These are phyloP conservation scores for Cetonia aurata DNA, from an alignment of 2,888 invertebrate species.

Conservation along the genomic window DNA sequence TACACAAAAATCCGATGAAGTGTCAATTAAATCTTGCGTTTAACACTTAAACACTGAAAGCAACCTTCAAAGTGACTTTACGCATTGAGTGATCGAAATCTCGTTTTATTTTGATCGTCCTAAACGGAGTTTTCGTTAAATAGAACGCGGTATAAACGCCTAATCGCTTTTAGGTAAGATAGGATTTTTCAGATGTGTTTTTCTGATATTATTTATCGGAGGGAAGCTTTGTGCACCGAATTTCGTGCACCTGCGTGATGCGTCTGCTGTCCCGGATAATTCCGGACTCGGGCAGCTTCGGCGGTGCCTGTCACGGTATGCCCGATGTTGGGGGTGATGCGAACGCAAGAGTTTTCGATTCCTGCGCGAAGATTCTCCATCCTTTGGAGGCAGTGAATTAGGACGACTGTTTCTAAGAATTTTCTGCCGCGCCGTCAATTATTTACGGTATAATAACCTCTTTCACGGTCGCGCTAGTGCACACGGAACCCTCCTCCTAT, in stretches of 20 bases:
- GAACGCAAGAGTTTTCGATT: conserved; percentile 9
- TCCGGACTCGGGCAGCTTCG: conserved; percentile 49
- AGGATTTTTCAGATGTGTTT: too few relatives aligned
- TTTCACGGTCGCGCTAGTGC: too few relatives aligned
- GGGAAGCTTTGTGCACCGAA: conserved; percentile 2
- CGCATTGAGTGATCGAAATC: too few relatives aligned
- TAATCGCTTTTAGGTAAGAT: too few relatives aligned
- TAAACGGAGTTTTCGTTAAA: too few relatives aligned
- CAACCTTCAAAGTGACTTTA: too few relatives aligned
- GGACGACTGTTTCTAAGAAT: conserved; percentile 6
- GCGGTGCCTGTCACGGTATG: neutral
- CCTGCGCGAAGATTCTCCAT: conserved; percentile 20
- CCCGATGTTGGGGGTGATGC: neutral
- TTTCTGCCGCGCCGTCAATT: neutral
- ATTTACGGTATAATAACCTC: too few relatives aligned
- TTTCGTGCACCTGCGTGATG: conserved; percentile 37
- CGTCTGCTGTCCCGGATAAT: conserved; percentile 48
- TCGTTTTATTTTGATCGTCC: too few relatives aligned
- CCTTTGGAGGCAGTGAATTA: neutral
- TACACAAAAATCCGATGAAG: neutral
- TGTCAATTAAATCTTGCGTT: too few relatives aligned
- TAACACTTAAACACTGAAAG: too few relatives aligned
- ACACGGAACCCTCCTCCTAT: too few relatives aligned
- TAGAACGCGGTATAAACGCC: too few relatives aligned
- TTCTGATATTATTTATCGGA: conserved; percentile 1